These are phyloP conservation scores for Amphiura filiformis DNA, from an alignment of 35 echinoderm and acorn worm genomes.

Conservation along the genomic window DNA sequence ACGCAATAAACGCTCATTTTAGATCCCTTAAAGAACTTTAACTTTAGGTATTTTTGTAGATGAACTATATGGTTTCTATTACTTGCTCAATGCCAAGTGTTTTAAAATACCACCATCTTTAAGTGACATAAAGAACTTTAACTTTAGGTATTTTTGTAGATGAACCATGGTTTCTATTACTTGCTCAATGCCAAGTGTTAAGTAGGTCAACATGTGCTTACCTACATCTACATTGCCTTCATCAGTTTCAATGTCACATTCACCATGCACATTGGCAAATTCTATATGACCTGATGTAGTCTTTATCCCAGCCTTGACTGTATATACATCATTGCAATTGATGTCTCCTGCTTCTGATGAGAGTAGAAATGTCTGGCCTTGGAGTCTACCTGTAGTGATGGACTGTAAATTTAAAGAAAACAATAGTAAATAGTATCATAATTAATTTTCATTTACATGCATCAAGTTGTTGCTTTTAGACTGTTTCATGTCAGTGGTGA, in stretches of 20 bases:
- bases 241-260: slow-evolving; percentile 25
- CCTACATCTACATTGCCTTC: slow-evolving; percentile 49
- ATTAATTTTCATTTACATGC: background rate
- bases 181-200: too few species aligned
- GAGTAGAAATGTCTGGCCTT: slow-evolving; percentile 61
- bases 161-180: too few species aligned
- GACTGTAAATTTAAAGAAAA: slow-evolving; percentile 38
- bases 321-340: slow-evolving; percentile 59
- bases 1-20: too few species aligned
- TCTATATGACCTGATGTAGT: slow-evolving; percentile 30
- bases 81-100: too few species aligned
- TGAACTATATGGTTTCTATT: too few species aligned
- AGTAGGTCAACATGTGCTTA: too few species aligned
- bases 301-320: slow-evolving; percentile 19
- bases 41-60: too few species aligned
- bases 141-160: background rate
- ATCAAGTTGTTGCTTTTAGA: background rate
- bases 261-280: slow-evolving; percentile 56
- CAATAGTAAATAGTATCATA: background rate
- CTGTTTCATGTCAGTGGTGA: background rate
- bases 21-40: too few species aligned
- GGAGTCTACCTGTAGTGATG: slow-evolving; percentile 69
- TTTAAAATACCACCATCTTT: background rate
- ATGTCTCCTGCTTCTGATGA: slow-evolving; percentile 41
- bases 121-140: background rate